These are phyloP conservation scores for Xanthia togata DNA, from an alignment of 2,888 invertebrate species.

Conservation along the genomic window DNA sequence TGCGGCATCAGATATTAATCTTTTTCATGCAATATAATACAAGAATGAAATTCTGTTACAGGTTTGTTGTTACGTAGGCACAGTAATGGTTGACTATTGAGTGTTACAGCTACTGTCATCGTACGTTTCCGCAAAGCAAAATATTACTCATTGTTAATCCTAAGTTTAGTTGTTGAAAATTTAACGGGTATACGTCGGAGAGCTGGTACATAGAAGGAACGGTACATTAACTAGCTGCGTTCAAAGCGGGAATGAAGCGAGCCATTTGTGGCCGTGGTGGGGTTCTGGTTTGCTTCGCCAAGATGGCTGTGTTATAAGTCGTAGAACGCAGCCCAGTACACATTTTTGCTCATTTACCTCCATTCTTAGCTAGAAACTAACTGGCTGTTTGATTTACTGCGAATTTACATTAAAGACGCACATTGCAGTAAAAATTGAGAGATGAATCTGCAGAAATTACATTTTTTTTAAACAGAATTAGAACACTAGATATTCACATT, in stretches of 20 bases:
- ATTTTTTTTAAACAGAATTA: too few relatives aligned
- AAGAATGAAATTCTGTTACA: conserved; percentile 30
- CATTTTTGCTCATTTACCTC: conserved; percentile 54
- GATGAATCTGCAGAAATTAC: conserved; percentile 19
- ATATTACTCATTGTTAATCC: conserved; percentile 65
- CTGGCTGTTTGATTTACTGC: conserved; percentile 39
- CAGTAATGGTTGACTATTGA: conserved; percentile 19
- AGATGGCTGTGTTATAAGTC: conserved; percentile 61
- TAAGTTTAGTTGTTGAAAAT: conserved; percentile 61
- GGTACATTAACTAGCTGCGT: conserved; percentile 75
- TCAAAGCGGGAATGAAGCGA: conserved; percentile 73
- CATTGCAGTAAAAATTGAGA: conserved; percentile 17
- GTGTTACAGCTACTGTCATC: conserved; percentile 29
- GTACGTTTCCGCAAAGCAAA: conserved; percentile 61
- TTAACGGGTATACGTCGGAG: conserved; percentile 67
- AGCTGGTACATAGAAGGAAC: conserved; percentile 70
- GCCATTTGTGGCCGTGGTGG: conserved; percentile 74
- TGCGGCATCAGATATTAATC: conserved; percentile 63
- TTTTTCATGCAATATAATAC: conserved; percentile 51
- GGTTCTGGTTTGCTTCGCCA: conserved; percentile 58
- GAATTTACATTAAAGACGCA: conserved; percentile 43
- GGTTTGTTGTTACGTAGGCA: conserved; percentile 6
- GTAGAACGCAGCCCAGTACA: conserved; percentile 44
- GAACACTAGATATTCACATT: conserved; percentile 4
- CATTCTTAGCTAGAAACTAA: conserved; percentile 63